phyloP scores from a whole-genome alignment of 2,113 vertebrate species.

The Serilophus lunatus region DNA sequence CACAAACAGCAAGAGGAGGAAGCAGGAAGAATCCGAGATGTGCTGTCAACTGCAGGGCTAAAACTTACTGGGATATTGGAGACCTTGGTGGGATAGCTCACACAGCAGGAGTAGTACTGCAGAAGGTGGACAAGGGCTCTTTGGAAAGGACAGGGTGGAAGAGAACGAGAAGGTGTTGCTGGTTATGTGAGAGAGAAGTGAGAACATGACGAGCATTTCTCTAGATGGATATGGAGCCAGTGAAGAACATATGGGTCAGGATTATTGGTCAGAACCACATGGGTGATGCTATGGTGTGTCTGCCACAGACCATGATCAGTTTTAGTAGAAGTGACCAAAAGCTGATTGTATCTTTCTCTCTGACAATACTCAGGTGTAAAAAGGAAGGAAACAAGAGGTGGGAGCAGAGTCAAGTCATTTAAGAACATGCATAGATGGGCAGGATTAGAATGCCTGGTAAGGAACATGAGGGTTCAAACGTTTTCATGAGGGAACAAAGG shows the following conservation, averaged over 20 bases:
- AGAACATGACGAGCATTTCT: not conserved
- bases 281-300: not conserved
- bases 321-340: not conserved
- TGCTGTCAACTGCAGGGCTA: not conserved
- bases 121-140: not conserved
- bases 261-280: not conserved
- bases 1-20: not conserved
- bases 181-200: not conserved
- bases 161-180: not conserved
- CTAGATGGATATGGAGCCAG: not conserved
- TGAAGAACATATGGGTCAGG: not conserved
- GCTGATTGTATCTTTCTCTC: not conserved
- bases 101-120: not conserved
- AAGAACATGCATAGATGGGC: not conserved
- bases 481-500: no score
- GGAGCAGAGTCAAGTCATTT: not conserved
- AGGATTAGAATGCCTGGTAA: not conserved
- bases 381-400: not conserved
- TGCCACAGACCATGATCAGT: not conserved
- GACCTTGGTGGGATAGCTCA: not conserved
- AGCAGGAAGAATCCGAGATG: not conserved
- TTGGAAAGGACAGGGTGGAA: not conserved
- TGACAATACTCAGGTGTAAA: not conserved
- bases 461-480: not conserved
- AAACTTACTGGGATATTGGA: not conserved